Evolutionary conservation across 1,140 invertebrate genomes (phyloP).

Genomic region (Latrodectus geometricus): DNA sequence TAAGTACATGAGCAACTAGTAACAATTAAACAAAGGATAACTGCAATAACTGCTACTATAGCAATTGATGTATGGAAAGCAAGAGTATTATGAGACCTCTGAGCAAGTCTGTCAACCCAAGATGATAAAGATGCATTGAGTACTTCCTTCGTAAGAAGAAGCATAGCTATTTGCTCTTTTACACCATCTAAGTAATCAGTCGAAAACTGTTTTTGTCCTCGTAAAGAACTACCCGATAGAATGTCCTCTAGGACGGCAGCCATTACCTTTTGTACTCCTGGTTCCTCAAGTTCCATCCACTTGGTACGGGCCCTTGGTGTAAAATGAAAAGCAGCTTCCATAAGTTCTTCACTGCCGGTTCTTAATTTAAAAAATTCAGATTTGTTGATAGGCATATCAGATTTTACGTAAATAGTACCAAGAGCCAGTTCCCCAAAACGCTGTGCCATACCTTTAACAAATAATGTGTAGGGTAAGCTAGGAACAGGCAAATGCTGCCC

Average conservation of each 20-base stretch:
- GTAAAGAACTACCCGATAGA: constrained; percentile 38
- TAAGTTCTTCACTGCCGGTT: constrained; percentile 56
- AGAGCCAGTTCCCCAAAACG: constrained; percentile 60
- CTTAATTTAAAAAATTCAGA: constrained; percentile 56
- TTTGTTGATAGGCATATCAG: constrained; percentile 57
- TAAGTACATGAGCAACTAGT: constrained; percentile 59
- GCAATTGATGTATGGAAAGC: constrained; percentile 62
- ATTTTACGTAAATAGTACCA: constrained; percentile 60
- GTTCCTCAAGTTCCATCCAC: constrained; percentile 60
- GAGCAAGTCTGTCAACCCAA: constrained; percentile 53
- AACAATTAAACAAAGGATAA: constrained; percentile 60
- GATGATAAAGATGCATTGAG: constrained; percentile 54
- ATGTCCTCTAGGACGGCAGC: constrained; percentile 55
- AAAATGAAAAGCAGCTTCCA: constrained; percentile 59
- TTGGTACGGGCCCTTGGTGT: constrained; percentile 51
- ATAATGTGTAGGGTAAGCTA: constrained; percentile 59
- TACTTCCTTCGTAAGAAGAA: constrained; percentile 60
- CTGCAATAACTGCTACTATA: constrained; percentile 59
- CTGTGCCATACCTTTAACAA: constrained; percentile 59
- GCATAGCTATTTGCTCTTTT: constrained; percentile 59
- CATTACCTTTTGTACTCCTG: constrained; percentile 44
- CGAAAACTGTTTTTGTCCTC: constrained; percentile 49
- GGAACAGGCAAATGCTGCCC: constrained; percentile 58
- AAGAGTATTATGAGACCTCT: constrained; percentile 58
- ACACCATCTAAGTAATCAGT: constrained; percentile 59